A percentile compares a stretch with the other conserved stretches of the same genome.
phyloP scores from a whole-genome alignment of 2,888 invertebrate genomes.

The Uloborus plumipes region DNA sequence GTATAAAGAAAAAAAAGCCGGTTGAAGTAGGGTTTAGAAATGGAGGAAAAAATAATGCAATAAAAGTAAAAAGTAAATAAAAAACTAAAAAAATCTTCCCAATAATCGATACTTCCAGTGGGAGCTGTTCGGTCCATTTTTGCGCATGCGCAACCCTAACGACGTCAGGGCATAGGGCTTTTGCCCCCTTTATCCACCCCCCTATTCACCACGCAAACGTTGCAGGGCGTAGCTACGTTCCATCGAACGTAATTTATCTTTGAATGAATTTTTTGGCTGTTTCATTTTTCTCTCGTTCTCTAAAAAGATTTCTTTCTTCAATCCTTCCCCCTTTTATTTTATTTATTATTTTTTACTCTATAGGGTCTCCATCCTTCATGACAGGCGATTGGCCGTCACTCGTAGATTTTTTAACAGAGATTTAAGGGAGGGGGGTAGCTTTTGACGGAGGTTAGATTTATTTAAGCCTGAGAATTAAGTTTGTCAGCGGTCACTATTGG shows the following conservation, averaged over 20 bases:
- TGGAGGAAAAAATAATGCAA: constrained; percentile 29
- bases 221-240: constrained; percentile 48
- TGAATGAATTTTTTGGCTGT: constrained; percentile 56
- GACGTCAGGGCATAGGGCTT: constrained; percentile 38
- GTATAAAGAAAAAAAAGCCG: constrained; percentile 35
- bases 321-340: constrained; percentile 20
- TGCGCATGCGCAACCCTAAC: constrained; percentile 49
- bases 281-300: constrained; percentile 56
- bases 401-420: constrained; percentile 47
- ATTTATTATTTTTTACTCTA: constrained; percentile 10
- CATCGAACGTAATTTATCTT: constrained; percentile 61
- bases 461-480: constrained; percentile 42
- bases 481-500: constrained; percentile 23
- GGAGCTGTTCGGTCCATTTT: constrained; percentile 26
- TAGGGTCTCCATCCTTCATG: constrained; percentile 28
- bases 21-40: constrained; percentile 43
- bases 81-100: constrained; percentile 38
- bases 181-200: constrained; percentile 24
- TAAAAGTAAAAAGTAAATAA: constrained; percentile 35
- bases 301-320: constrained; percentile 57
- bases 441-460: constrained; percentile 47
- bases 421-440: constrained; percentile 27
- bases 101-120: constrained; percentile 57
- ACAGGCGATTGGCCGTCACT: constrained; percentile 54
- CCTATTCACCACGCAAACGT: constrained; percentile 49